Evolutionary conservation across 2,113 vertebrate species (phyloP).

Genomic region (Syngnathoides biaculeatus): DNA sequence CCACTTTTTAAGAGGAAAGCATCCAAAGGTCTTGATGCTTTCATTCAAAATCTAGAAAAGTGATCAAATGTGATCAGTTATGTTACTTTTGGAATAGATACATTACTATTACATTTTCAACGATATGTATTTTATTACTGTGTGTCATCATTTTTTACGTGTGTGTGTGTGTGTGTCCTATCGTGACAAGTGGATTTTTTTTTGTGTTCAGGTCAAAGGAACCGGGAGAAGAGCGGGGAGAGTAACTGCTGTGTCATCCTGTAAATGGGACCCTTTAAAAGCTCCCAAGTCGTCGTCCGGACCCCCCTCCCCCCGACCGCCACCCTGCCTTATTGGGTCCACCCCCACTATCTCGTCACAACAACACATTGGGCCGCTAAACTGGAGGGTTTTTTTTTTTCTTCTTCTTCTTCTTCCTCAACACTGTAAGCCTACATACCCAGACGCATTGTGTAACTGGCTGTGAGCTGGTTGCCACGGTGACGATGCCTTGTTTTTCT

Average conservation of each 20-base stretch:
- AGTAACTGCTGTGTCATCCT: constrained; percentile 99
- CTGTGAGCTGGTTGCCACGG: constrained; percentile 32
- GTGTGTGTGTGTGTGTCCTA: no score
- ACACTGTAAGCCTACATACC: constrained; percentile 48
- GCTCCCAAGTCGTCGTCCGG: constrained; percentile 7
- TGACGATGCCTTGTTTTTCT: constrained; percentile 47
- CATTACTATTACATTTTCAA: no score
- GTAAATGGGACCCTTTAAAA: constrained; percentile 74
- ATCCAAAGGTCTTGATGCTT: no score
- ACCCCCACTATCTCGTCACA: background rate
- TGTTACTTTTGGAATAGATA: no score
- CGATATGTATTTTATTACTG: background rate
- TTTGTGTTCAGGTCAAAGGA: constrained; percentile 86
- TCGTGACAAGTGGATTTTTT: constrained; percentile 2
- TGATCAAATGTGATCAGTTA: no score
- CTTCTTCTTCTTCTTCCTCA: constrained; percentile 22
- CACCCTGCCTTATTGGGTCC: constrained; percentile 52
- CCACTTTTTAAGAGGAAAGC: no score
- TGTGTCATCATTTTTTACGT: no score
- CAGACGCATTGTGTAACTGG: constrained; percentile 6
- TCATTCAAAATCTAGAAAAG: no score
- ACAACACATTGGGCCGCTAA: constrained; percentile 36
- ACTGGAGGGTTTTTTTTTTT: constrained; percentile 22
- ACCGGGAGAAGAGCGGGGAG: constrained; percentile 97
- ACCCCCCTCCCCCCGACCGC: constrained; percentile 13